Evolutionary conservation across 2,797 vertebrate genomes (phyloP), one percentile per base, ranked within the genome.

Genomic region (Paedocypris micromegethes): DNA sequence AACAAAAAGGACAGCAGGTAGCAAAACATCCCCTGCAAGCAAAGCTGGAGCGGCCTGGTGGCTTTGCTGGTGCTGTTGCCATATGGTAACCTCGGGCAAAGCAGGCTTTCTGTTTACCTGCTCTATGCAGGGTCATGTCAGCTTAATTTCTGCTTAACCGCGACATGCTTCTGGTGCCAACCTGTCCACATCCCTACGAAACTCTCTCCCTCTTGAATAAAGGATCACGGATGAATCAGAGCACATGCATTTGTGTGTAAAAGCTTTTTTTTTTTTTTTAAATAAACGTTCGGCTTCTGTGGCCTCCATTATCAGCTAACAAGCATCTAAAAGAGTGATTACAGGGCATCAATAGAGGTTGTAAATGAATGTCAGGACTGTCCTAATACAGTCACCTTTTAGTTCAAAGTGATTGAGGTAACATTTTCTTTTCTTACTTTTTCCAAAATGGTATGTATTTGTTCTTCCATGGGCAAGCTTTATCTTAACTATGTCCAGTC

Each of bases 31-130:
- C 56, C 64, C 64, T 65, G 59, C 46, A 62, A 66, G 59, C 66
- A 3, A 54, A 78, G 74, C 63, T 54, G 4, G 71, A 76, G 77
- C 63, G 57, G 72, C 70, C 76, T 70, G 88, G 85, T 82, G 82
- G 82, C 37, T 81, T 79, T 77, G 74, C 81, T 77, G 79, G 85
- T 86, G 83, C 84, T 83, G 76, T 80, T 83, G 79, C 88, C 89
- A 90, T 86, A 89, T 90, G 88, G 88, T 84, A 84, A 88, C 88
- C 88, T 75, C 82, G 85, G 87, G 89, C 86, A 70, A 85, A 87
- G 83, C 86, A 86, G 86, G 85, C 84, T 88, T 84, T 85, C 83
- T 87, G 87, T 88, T 90, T 88, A 88, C 85, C 85, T 87, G 85
- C 84, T 83, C 80, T 83, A 83, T 82, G 85, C 80, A 79, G 86